Percentiles rank a stretch among this genome's conserved stretches.
phyloP scores from a whole-genome alignment of 2,888 invertebrate species.

The Hypsopygia costalis region DNA sequence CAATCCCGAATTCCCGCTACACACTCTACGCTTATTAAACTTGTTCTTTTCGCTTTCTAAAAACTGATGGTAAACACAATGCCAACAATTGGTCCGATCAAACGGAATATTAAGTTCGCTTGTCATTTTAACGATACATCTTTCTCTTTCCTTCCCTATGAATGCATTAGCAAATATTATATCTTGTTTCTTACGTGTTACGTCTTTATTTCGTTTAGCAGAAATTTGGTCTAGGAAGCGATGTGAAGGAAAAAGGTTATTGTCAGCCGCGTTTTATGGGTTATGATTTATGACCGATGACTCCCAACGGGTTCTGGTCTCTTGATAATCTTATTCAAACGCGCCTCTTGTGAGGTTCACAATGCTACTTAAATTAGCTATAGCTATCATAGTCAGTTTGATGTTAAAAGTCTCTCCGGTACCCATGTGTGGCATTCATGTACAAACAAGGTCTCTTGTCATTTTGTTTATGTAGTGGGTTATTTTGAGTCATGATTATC shows the following conservation, averaged over 20 bases:
- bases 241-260: conserved; percentile 65
- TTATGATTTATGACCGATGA: conserved; percentile 79
- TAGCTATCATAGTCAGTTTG: conserved; percentile 57
- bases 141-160: conserved; percentile 44
- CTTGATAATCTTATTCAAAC: conserved; percentile 77
- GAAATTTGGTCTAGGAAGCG: conserved; percentile 50
- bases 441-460: conserved; percentile 55
- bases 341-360: conserved; percentile 69
- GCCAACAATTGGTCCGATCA: conserved; percentile 78
- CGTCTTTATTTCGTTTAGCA: conserved; percentile 26
- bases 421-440: conserved; percentile 52
- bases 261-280: conserved; percentile 78
- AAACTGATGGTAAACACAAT: conserved; percentile 72
- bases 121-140: conserved; percentile 75
- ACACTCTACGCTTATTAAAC: conserved; percentile 46
- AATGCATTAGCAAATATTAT: conserved; percentile 20
- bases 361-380: conserved; percentile 81
- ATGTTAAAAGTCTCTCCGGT: conserved; percentile 42
- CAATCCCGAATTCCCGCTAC: conserved; percentile 42
- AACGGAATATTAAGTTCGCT: conserved; percentile 78
- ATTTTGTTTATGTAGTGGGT: conserved; percentile 41
- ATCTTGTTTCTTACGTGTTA: conserved; percentile 19
- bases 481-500: conserved; percentile 41
- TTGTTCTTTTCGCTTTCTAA: conserved; percentile 60
- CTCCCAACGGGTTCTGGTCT: conserved; percentile 76